phyloP scores from a whole-genome alignment of 2,797 vertebrate species.

The Sebastes dallii region DNA sequence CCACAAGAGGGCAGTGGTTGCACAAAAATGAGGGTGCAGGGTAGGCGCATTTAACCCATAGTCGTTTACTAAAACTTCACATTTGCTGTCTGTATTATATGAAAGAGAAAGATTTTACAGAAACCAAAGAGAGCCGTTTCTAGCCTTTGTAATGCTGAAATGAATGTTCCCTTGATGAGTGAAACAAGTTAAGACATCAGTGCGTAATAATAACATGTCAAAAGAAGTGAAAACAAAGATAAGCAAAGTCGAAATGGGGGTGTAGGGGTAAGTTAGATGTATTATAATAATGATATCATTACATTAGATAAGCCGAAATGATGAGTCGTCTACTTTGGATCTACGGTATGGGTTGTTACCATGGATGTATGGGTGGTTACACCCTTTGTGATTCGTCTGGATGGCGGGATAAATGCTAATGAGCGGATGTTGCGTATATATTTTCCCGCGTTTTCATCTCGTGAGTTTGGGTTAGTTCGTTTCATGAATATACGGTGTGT shows the following conservation, averaged over 20 bases:
- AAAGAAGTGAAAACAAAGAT: background rate
- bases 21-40: background rate
- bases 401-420: conserved; percentile 34
- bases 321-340: accelerated
- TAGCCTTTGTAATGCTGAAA: background rate
- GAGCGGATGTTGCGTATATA: conserved; percentile 69
- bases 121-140: background rate
- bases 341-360: accelerated
- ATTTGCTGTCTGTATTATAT: background rate
- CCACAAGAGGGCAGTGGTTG: conserved; percentile 42
- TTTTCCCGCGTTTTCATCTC: conserved; percentile 77
- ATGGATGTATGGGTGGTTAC: no score
- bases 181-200: background rate
- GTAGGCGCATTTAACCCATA: background rate
- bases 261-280: no score
- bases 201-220: background rate
- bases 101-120: background rate
- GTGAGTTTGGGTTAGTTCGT: conserved; percentile 54
- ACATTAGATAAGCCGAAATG: background rate
- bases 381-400: background rate
- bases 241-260: no score
- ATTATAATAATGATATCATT: background rate
- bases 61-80: background rate
- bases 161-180: accelerated
- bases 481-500: background rate